Evolutionary conservation across 2,113 vertebrate species (phyloP).

Genomic region (Salminus brasiliensis): DNA sequence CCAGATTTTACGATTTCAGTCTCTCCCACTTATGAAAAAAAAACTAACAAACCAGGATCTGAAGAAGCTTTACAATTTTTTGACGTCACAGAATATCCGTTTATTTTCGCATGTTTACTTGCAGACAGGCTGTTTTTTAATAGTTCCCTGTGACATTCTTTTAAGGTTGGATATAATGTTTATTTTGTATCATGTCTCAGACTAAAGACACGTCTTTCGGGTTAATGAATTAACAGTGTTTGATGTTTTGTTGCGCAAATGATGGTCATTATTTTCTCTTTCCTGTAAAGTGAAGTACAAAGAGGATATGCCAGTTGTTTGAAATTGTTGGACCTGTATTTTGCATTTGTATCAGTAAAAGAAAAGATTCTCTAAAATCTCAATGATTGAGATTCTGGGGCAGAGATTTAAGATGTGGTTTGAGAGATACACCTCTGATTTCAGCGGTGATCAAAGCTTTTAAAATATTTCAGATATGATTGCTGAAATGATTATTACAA

Average conservation of each 20-base stretch:
- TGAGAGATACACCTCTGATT: slow-evolving; percentile 51
- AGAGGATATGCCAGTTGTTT: slow-evolving; percentile 33
- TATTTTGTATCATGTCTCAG: slow-evolving; percentile 49
- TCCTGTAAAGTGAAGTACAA: slow-evolving; percentile 28
- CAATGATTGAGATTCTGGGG: slow-evolving; percentile 40
- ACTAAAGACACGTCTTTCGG: slow-evolving; percentile 23
- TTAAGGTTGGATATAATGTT: slow-evolving; percentile 9
- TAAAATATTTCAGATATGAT: slow-evolving; percentile 15
- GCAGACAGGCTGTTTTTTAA: slow-evolving; percentile 3
- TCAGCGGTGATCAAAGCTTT: slow-evolving; percentile 58
- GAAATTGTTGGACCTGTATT: slow-evolving; percentile 43
- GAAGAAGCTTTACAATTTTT: slow-evolving; percentile 6
- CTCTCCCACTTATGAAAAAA: neutral
- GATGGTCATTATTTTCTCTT: slow-evolving; percentile 33
- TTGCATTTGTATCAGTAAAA: slow-evolving; percentile 52
- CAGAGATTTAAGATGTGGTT: slow-evolving; percentile 21
- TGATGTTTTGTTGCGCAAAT: slow-evolving; percentile 50
- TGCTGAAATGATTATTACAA: slow-evolving; percentile 12
- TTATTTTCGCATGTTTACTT: slow-evolving; percentile 28
- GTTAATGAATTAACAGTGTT: slow-evolving; percentile 51
- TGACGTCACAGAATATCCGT: neutral
- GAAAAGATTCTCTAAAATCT: neutral
- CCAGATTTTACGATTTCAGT: slow-evolving; percentile 5
- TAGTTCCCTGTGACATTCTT: neutral
- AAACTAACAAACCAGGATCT: neutral